Evolutionary conservation across 1,140 invertebrate species (phyloP).

Genomic region (Agrypnia vestita): DNA sequence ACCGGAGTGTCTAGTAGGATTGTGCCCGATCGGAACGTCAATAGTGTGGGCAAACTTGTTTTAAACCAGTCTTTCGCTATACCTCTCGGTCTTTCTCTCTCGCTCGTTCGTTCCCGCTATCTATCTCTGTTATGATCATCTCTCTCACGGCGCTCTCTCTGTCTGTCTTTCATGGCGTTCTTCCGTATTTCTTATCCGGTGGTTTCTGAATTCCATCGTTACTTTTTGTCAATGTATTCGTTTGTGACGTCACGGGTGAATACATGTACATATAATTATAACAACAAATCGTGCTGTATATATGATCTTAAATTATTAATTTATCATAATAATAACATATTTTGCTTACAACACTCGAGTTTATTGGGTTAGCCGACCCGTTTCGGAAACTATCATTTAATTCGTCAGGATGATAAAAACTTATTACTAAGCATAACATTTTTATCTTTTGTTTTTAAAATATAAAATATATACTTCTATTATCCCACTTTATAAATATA

Average conservation of each 20-base stretch:
- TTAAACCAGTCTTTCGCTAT: constrained; percentile 36
- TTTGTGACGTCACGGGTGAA: not conserved
- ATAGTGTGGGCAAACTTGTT: constrained; percentile 36
- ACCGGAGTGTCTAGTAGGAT: not conserved
- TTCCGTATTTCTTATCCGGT: constrained; percentile 13
- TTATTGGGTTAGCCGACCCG: no score
- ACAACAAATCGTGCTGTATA: no score
- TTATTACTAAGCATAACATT: no score
- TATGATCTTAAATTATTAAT: no score
- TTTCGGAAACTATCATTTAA: no score
- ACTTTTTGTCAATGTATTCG: not conserved
- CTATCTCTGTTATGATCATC: constrained; percentile 32
- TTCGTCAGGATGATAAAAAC: no score
- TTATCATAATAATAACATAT: no score
- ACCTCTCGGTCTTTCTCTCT: constrained; percentile 18
- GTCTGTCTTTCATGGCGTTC: constrained; percentile 7
- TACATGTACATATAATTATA: no score
- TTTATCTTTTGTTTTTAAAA: no score
- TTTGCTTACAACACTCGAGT: no score
- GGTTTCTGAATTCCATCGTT: constrained; percentile 14
- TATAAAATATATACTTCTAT: no score
- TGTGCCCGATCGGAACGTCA: constrained; percentile 26
- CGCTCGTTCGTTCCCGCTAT: constrained; percentile 16
- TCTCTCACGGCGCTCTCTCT: constrained; percentile 2
- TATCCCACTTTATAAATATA: no score